Evolutionary conservation across 2,797 vertebrate genomes (phyloP), one percentile per base, ranked within the genome.

Genomic region (Helarctos malayanus): DNA sequence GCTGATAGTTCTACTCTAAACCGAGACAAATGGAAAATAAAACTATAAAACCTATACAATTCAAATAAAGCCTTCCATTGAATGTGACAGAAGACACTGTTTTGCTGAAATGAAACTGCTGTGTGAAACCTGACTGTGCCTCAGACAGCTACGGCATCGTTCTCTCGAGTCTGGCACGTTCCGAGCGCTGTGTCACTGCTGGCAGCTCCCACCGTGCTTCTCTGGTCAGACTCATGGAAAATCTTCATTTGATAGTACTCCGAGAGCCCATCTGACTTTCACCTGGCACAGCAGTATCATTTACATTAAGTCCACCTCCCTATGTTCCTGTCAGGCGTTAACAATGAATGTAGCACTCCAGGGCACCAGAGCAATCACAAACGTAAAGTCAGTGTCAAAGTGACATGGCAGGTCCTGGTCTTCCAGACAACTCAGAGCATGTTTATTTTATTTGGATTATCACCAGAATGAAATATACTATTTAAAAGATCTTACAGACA

Each of bases 21-120:
- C 54, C 91, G 95, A 86, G 52, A 73, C 35, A 91, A 85, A 76
- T 41, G 75, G 35, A 71, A 94, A 94, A 91, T 35, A 76, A 92
- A 95, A 91, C 35, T 54, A 84, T 68, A 49, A 92, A 90, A 18
- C 54, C 73, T 57, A 49, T 32, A 38, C 71, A 91, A 81, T 89
- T 57, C 78, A 91, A 94, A 78, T 27, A 92, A 93, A 56, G 18
- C 65, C 68, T 95, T 71, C 14, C 75, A 15, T 81, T 86, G 69
- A 80, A 65, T 45, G 57, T 92, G 79, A n/a, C 32, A 71, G 83
- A 87, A 84, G 71, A 63, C 12, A 27, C n/a, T 35, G 19, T 71
- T 75, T 84, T 69, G 45, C 38, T 90, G 57, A 88, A 69, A 56
- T 54, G n/a, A 80, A 84, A 79, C n/a, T 76, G 52, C 35, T 57